Evolutionary conservation across 2,888 invertebrate species (phyloP), one percentile per base, ranked within the genome.

Genomic region (Trisateles emortualis): DNA sequence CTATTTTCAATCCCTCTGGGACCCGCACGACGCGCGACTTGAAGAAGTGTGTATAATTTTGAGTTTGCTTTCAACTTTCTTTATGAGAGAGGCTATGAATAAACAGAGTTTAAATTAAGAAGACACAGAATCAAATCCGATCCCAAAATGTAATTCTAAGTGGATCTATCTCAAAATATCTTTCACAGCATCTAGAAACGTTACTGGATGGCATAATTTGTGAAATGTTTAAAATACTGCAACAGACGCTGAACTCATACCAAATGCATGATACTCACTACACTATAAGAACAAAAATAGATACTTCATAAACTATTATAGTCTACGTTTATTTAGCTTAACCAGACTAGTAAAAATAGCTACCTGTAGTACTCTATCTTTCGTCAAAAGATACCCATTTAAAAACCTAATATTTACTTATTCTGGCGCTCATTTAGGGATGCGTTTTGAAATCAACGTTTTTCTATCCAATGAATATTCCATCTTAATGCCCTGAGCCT

Each of bases 11-110:
- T 16, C 1, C 40, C 40, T 16, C 2, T 8, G 40, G n/a, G 40
- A 29, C 10, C 10, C 8, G 1, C 22, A 24, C 3, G 40, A 8
- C 8, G 1, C 22, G 39, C 3, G 40, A 8, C 3, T 11, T 55
- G 39, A 50, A 63, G 50, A 63, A 60, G 48, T 55, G 52, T 52
- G 9, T 47, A 24, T 52, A 56, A 63, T 54, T 60, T 39, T 19
- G 9, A 26, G 17, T 5, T 0, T 32, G 13, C 24, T 29, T 30
- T 47, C 36, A 19, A 29, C 14, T 42, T 60, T 17, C 26, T 35
- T 41, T 17, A 35, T 5, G 5, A 19, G 19, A 19, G 19, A 19
- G n/a, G n/a, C n/a, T 38, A 46, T 35, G 60, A 60, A 62, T 53
- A 44, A 32, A 35, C 22, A 11, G 22, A 36, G 46, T 50, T 35